Evolutionary conservation across 1,140 invertebrate species (phyloP), one percentile per base, ranked within the genome.

Genomic region (Ectropis grisescens): DNA sequence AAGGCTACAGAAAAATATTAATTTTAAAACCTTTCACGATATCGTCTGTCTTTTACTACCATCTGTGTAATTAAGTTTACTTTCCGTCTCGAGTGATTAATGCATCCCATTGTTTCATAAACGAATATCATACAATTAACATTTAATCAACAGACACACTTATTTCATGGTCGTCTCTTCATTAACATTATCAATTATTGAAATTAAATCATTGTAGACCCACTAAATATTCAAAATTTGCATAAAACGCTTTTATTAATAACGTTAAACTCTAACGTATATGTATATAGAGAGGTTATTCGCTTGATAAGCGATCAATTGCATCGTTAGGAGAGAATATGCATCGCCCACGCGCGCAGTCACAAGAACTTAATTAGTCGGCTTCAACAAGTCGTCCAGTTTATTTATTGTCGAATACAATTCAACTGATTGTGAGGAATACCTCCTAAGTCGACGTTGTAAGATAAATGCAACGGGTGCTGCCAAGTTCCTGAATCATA

Each of bases 351-450:
- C 69, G 51, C 52, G 38, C 52, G 54, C 45, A 55, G 50, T 35
- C 52, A 67, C 58, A 61, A 69, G 64, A 68, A 69, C 69, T 74
- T 74, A 70, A 74, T 74, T 74, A 70, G 66, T 60, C 32, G 47
- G 47, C 48, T 54, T 67, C 62, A 67, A 58, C 58, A 47, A 55
- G 47, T 50, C 47, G n/a, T n/a, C 25, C 47, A 40, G 55, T n/a
- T 62, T 62, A 72, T 72, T 72, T 69, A 72, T 72, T 60, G 47
- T 65, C 55, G 33, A 52, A 39, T 46, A 37, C 51, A 51, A 66
- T 60, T 50, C 56, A 58, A 61, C 61, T 62, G 51, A 70, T 61
- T 59, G 57, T 59, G 33, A n/a, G n/a, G n/a, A 33, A 47, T 45
- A 51, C 47, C 45, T 41, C 47, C 44, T 25, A 33, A 36, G 51